Conservation (phyloP, 2,888 invertebrate species). For the Drosophila monieri region DNA sequence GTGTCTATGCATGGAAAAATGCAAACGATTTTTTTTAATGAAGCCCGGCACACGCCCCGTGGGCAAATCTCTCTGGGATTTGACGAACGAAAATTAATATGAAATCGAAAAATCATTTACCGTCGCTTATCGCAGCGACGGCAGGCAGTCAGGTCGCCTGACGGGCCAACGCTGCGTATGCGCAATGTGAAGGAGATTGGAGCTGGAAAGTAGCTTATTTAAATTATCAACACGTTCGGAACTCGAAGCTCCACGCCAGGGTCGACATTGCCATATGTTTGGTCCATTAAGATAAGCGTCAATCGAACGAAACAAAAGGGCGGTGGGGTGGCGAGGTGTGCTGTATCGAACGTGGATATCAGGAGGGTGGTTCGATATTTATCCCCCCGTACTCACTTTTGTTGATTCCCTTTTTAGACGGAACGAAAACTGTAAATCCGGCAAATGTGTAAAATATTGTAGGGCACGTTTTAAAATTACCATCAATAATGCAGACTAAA, state of each 20-base stretch:
- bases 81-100: conserved; percentile 69
- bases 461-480: conserved; percentile 80
- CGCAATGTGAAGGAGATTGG: conserved; percentile 60
- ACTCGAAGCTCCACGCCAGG: conserved; percentile 18
- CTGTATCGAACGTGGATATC: conserved; percentile 3
- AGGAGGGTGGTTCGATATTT: conserved; percentile 8
- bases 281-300: conserved; percentile 80
- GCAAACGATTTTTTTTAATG: conserved; percentile 66
- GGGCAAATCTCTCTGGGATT: conserved; percentile 68
- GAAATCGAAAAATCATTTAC: conserved; percentile 77
- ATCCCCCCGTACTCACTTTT: conserved; percentile 4
- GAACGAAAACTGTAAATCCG: conserved; percentile 72
- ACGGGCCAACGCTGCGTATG: conserved; percentile 68
- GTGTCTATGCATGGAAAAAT: conserved; percentile 41
- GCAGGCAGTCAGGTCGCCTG: conserved; percentile 50
- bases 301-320: conserved; percentile 65
- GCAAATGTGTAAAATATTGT: conserved; percentile 79
- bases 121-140: conserved; percentile 66
- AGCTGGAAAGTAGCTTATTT: conserved; percentile 75
- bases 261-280: conserved; percentile 66
- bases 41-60: conserved; percentile 44
- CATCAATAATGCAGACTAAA: conserved; percentile 72
- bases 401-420: conserved; percentile 27
- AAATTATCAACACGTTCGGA: conserved; percentile 78
- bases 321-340: conserved; percentile 6